Percentiles rank a stretch among this genome's conserved stretches.
Conservation (phyloP, 1,140 invertebrate genomes). For the Philotrypesis tridentata region DNA sequence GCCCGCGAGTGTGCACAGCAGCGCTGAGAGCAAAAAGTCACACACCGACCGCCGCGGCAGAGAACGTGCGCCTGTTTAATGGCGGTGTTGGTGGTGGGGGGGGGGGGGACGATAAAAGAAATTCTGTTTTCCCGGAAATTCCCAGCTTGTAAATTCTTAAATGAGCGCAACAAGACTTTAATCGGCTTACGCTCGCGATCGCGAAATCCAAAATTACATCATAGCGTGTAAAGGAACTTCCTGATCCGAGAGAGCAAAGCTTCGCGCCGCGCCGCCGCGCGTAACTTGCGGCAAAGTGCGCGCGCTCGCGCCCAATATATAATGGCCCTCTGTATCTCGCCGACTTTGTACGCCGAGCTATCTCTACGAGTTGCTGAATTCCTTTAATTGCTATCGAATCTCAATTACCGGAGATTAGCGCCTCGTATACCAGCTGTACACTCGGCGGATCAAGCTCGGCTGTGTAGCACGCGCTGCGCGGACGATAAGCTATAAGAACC, state of each 20-base stretch:
- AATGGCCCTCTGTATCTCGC: not conserved
- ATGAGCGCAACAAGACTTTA: not conserved
- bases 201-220: not conserved
- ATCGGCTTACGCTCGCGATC: not conserved
- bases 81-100: too few species aligned
- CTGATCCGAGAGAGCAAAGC: conserved; percentile 13
- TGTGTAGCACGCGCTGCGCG: not conserved
- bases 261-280: not conserved
- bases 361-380: not conserved
- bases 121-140: not conserved
- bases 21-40: not conserved
- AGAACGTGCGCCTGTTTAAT: too few species aligned
- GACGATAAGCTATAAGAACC: not conserved
- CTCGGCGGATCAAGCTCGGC: not conserved
- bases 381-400: conserved; percentile 57
- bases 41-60: not conserved
- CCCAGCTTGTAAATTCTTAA: not conserved
- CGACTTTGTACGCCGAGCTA: not conserved
- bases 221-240: not conserved
- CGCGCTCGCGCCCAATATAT: too few species aligned
- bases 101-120: too few species aligned
- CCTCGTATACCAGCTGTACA: not conserved
- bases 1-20: too few species aligned
- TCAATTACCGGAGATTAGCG: conserved; percentile 61
- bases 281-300: not conserved